Evolutionary conservation across 2,888 invertebrate species (phyloP).

Genomic region (Watsonalla cultraria): DNA sequence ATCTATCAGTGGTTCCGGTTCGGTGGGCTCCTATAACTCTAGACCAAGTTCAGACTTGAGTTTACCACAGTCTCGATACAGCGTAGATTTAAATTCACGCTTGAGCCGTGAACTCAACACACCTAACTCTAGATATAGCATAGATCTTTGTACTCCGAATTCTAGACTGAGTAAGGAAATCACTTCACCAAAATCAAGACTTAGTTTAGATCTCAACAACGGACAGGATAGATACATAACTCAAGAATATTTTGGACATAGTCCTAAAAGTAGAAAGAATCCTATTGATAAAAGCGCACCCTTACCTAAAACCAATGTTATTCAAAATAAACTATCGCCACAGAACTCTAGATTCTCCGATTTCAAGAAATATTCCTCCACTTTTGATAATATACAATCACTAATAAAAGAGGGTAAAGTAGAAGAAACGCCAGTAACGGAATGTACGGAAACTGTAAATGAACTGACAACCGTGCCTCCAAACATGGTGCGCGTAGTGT

Average conservation of each 20-base stretch:
- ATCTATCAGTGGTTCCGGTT: constrained; percentile 72
- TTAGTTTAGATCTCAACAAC: constrained; percentile 80
- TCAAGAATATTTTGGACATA: constrained; percentile 68
- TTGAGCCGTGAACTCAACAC: constrained; percentile 79
- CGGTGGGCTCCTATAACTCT: constrained; percentile 80
- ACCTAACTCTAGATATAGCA: constrained; percentile 82
- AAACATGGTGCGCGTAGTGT: constrained; percentile 83
- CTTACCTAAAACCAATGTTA: constrained; percentile 44
- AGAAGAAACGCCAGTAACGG: constrained; percentile 70
- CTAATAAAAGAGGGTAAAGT: constrained; percentile 84
- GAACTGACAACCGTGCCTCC: constrained; percentile 81
- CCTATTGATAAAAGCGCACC: constrained; percentile 49
- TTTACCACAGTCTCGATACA: constrained; percentile 78
- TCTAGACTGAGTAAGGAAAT: constrained; percentile 78
- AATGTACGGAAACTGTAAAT: constrained; percentile 79
- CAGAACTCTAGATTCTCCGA: constrained; percentile 77
- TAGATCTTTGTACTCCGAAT: constrained; percentile 82
- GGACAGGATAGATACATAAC: constrained; percentile 66
- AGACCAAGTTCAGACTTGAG: constrained; percentile 81
- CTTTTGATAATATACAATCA: constrained; percentile 87
- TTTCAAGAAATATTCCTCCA: constrained; percentile 85
- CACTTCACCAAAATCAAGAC: constrained; percentile 79
- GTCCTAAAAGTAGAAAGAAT: constrained; percentile 69
- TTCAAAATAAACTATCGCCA: constrained; percentile 71
- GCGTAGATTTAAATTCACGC: constrained; percentile 75